Evolutionary conservation across 2,888 invertebrate species (phyloP).

Genomic region (Heliconius ismenius): DNA sequence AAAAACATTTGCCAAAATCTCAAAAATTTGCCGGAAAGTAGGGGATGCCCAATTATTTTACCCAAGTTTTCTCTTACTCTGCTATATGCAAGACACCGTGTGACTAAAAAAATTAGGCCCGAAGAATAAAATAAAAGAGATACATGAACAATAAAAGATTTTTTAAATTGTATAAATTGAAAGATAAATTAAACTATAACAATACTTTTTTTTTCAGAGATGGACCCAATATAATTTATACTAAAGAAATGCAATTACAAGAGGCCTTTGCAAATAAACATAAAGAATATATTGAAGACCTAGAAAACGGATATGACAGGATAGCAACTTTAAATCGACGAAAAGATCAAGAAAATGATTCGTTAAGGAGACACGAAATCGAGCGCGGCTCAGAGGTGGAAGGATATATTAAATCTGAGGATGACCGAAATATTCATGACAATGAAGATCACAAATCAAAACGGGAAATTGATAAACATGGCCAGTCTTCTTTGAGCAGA

Average conservation of each 20-base stretch:
- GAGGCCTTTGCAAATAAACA: slow-evolving; percentile 76
- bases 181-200: slow-evolving; percentile 35
- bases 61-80: too few species aligned
- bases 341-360: slow-evolving; percentile 86
- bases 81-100: too few species aligned
- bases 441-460: slow-evolving; percentile 61
- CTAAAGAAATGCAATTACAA: slow-evolving; percentile 80
- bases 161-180: neutral
- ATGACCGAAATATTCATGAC: slow-evolving; percentile 59
- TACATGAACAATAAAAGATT: too few species aligned
- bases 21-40: too few species aligned
- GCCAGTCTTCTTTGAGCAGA: slow-evolving; percentile 75
- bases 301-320: slow-evolving; percentile 81
- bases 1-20: too few species aligned
- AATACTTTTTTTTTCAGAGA: slow-evolving; percentile 63
- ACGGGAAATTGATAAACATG: slow-evolving; percentile 61
- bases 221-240: slow-evolving; percentile 80
- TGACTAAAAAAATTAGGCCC: too few species aligned
- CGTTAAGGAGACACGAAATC: slow-evolving; percentile 88
- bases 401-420: slow-evolving; percentile 74
- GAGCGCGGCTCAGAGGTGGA: slow-evolving; percentile 87
- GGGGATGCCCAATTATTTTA: too few species aligned
- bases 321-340: slow-evolving; percentile 75
- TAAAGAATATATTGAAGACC: slow-evolving; percentile 82
- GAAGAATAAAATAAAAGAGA: too few species aligned